Evolutionary conservation across 2,888 invertebrate species (phyloP), one percentile per base, ranked within the genome.

Genomic region (Pammene fasciana): DNA sequence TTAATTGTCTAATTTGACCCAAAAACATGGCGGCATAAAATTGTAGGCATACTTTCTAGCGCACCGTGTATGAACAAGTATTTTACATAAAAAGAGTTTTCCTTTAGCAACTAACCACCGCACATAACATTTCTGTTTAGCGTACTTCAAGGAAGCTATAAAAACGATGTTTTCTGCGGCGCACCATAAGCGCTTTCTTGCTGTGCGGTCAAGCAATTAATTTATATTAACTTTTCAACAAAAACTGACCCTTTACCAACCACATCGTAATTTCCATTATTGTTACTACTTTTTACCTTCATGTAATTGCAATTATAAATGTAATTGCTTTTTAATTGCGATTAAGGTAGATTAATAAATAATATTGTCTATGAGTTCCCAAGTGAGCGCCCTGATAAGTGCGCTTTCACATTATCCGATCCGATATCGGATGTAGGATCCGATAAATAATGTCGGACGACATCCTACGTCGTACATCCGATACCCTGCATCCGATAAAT

Each of bases 121-220:
- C 48, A 16, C 38, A 41, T 65, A 54, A 57, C 65, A 50, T 36
- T 56, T 65, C 18, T 18, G 46, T 59, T 54, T 46, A 60, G 59
- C 50, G 36, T 61, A 54, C 45, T 65, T 70, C 68, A 52, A 54
- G 43, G 68, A 65, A 65, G 14, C n/a, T 38, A 68, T 65, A 68
- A 65, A 65, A 70, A 59, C 54, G n/a, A 48, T 56, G 55, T 26
- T 38, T 61, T 68, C 62, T 62, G 38, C 45, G 16, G 59, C 52
- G 14, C 36, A 61, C 38, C 4, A 26, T 54, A 57, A 59, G 54
- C 59, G 50, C 59, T 62, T 26, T 52, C 59, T 41, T 38, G 36
- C 34, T 56, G 65, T 59, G 54, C 54, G 68, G 65, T 65, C 68
- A 59, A 68, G 52, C 68, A 65, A 70, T 65, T 54, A 70, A 59